These are phyloP conservation scores for Steatocranus sp. DNA, from an alignment of 2,797 vertebrate genomes.

Conservation along the genomic window DNA sequence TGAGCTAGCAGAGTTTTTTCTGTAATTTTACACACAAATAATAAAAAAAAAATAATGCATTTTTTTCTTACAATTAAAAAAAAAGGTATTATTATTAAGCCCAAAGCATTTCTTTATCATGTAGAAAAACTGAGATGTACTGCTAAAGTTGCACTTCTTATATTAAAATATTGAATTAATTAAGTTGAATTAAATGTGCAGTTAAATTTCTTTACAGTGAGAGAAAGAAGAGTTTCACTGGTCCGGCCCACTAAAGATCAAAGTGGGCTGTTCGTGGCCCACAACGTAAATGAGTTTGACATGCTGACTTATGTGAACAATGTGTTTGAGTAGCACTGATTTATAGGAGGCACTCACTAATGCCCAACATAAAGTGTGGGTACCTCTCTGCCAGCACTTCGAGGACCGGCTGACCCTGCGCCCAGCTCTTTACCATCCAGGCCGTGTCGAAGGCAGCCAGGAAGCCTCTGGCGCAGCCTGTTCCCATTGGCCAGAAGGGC, in stretches of 20 bases:
- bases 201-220: background rate
- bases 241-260: background rate
- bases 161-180: background rate
- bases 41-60: background rate
- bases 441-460: constrained; percentile 93
- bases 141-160: background rate
- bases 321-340: background rate
- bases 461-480: constrained; percentile 95
- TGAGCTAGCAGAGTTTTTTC: background rate
- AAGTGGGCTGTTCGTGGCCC: background rate
- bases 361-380: background rate
- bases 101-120: background rate
- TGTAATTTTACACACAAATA: background rate
- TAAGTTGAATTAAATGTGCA: background rate
- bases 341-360: background rate
- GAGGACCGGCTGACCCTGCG: constrained; percentile 80
- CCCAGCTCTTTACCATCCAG: constrained; percentile 97
- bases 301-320: background rate
- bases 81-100: background rate
- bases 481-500: constrained; percentile 99
- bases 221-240: background rate
- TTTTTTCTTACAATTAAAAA: background rate
- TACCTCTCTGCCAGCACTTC: constrained; percentile 95
- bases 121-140: background rate
- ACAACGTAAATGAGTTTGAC: background rate